phyloP scores from a whole-genome alignment of 1,140 invertebrate species.

The Euwallacea fornicatus region DNA sequence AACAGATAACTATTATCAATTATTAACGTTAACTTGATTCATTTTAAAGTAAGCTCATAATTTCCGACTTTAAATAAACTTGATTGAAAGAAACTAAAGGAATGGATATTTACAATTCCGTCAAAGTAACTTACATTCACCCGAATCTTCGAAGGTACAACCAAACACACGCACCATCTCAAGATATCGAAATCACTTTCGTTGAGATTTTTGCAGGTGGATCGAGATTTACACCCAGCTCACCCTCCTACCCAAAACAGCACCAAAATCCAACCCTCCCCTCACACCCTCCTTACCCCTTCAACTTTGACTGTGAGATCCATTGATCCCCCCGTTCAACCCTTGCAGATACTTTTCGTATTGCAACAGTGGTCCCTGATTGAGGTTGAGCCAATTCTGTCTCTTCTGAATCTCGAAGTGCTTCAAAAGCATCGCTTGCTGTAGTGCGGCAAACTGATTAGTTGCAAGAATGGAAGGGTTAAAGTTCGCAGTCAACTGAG shows the following conservation, averaged over 20 bases:
- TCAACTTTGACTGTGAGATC: constrained; percentile 17
- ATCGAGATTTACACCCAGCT: too few species aligned
- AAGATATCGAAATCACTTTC: too few species aligned
- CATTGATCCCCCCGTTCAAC: constrained; percentile 45
- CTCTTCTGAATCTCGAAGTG: constrained; percentile 49
- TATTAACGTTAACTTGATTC: too few species aligned
- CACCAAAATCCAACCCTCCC: background rate
- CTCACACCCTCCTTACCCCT: background rate
- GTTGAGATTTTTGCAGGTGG: too few species aligned
- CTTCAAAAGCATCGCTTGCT: constrained; percentile 50
- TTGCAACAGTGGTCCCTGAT: constrained; percentile 45
- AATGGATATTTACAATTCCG: too few species aligned
- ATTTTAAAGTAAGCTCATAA: too few species aligned
- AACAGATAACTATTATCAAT: too few species aligned
- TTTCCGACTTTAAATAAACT: too few species aligned
- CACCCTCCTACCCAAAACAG: background rate
- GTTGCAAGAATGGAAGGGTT: constrained; percentile 40
- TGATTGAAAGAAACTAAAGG: too few species aligned
- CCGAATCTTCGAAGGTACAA: too few species aligned
- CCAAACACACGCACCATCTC: too few species aligned
- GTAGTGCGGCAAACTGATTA: constrained; percentile 45
- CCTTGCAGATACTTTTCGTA: constrained; percentile 52
- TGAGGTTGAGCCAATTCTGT: constrained; percentile 48
- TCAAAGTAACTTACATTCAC: too few species aligned
- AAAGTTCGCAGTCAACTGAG: constrained; percentile 50